Evolutionary conservation across 2,113 vertebrate genomes (phyloP).

Genomic region (Mesembrinibis cayennensis): DNA sequence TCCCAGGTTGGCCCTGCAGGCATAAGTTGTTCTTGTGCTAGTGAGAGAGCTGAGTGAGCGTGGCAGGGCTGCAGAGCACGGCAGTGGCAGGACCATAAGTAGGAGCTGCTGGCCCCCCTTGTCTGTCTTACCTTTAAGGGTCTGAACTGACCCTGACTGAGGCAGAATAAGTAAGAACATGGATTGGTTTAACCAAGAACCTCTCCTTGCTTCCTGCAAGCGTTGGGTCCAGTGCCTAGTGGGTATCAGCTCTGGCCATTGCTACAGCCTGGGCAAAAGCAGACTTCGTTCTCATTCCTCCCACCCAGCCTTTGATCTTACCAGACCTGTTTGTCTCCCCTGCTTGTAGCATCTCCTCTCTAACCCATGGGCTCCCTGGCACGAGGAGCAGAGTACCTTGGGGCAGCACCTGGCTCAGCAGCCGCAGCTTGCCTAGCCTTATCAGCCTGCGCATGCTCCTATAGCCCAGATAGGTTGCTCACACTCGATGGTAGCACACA

Average conservation of each 20-base stretch:
- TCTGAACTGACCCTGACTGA: neutral
- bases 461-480: neutral
- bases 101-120: neutral
- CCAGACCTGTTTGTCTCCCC: neutral
- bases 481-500: neutral
- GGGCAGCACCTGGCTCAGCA: neutral
- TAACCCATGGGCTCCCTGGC: neutral
- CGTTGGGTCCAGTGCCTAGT: accelerated
- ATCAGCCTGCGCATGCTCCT: neutral
- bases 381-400: neutral
- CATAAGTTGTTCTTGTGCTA: accelerated
- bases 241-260: neutral
- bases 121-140: neutral
- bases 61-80: neutral
- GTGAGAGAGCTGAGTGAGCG: neutral
- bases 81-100: neutral
- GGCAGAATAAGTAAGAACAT: neutral
- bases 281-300: neutral
- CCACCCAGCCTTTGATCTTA: neutral
- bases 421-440: neutral
- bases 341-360: neutral
- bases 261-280: neutral
- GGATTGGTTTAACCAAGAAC: neutral
- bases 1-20: neutral
- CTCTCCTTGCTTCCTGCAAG: neutral